Conservation (phyloP, 2,797 vertebrate genomes). For the Peromyscus nudipes region DNA sequence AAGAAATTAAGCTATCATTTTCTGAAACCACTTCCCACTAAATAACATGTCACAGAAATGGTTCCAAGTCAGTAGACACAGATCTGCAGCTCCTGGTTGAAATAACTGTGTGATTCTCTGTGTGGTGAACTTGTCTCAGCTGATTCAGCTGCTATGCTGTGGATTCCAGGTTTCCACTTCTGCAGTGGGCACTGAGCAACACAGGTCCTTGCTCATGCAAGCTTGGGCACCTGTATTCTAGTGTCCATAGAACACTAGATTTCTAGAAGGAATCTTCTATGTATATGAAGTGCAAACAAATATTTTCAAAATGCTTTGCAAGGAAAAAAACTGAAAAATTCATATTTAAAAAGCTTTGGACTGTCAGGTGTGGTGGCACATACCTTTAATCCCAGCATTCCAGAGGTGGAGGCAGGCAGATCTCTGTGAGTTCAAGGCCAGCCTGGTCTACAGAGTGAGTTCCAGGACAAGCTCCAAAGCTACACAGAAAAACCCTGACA, state of each 20-base stretch:
- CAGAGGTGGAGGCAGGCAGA: neutral
- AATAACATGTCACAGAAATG: neutral
- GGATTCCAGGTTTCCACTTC: neutral
- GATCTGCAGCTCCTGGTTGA: neutral
- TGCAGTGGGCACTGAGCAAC: neutral
- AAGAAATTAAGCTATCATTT: neutral
- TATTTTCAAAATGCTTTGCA: constrained; percentile 36
- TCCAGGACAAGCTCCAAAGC: neutral
- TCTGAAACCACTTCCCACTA: constrained; percentile 21
- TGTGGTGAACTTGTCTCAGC: too few species aligned
- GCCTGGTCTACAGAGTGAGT: neutral
- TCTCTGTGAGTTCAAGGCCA: neutral
- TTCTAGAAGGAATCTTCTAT: constrained; percentile 23
- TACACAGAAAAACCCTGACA: neutral
- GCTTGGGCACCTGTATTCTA: neutral
- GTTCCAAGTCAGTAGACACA: neutral
- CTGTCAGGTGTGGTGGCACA: neutral
- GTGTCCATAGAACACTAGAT: neutral
- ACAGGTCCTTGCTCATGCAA: neutral
- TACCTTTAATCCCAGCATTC: neutral
- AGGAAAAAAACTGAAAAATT: neutral
- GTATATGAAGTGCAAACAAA: neutral
- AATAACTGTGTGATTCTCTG: neutral
- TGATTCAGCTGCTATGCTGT: neutral
- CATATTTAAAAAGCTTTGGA: neutral